These are phyloP conservation scores for Andrena trimmerana DNA, from an alignment of 2,888 invertebrate genomes.

Conservation along the genomic window DNA sequence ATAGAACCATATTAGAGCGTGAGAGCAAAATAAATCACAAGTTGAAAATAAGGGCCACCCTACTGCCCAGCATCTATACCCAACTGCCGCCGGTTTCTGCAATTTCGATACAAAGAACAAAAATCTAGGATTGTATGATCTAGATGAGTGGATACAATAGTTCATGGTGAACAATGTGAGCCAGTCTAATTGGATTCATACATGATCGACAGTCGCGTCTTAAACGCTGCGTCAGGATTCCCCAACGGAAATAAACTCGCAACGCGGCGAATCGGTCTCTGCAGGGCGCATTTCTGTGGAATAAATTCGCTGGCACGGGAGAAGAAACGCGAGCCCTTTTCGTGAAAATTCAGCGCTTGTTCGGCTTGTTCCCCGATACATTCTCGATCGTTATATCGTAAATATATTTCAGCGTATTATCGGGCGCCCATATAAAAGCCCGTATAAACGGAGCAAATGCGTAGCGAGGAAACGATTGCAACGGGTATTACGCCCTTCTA, in stretches of 20 bases:
- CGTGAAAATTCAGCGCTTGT: conserved; percentile 2
- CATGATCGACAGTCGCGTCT: background rate
- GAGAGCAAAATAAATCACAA: too few species aligned
- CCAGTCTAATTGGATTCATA: background rate
- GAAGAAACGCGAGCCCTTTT: background rate
- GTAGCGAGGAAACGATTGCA: conserved; percentile 4
- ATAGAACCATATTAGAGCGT: too few species aligned
- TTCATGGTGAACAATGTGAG: too few species aligned
- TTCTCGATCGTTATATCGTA: conserved; percentile 35
- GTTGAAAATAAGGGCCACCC: too few species aligned
- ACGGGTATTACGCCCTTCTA: conserved; percentile 7
- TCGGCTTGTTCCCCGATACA: background rate
- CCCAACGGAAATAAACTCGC: background rate
- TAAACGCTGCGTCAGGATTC: background rate
- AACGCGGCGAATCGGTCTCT: background rate
- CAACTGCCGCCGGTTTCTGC: too few species aligned
- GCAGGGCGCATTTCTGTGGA: background rate
- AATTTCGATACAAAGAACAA: too few species aligned
- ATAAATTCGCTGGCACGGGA: background rate
- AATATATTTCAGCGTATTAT: conserved; percentile 47
- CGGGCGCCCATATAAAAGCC: conserved; percentile 26
- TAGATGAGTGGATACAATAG: too few species aligned
- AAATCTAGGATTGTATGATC: too few species aligned
- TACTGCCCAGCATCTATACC: too few species aligned
- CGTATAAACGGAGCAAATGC: conserved; percentile 11